phyloP scores from a whole-genome alignment of 2,888 invertebrate species.

The Miltochrista miniata region DNA sequence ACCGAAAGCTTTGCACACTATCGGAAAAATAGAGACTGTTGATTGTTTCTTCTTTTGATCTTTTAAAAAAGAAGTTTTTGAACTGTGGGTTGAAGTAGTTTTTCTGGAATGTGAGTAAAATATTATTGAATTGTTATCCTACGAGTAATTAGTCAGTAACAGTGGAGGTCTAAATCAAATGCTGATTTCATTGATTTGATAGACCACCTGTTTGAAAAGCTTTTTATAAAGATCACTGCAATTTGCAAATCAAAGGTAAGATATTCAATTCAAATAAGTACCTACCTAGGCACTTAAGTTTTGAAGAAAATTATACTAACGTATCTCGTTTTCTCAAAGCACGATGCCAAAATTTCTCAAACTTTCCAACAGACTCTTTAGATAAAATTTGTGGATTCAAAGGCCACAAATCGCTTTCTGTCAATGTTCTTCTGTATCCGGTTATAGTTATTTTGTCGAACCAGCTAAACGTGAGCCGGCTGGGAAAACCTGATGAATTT shows the following conservation, averaged over 20 bases:
- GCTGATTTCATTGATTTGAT: too few relatives aligned
- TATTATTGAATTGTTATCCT: neutral
- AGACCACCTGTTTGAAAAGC: too few relatives aligned
- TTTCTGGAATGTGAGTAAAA: neutral
- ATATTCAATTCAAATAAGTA: too few relatives aligned
- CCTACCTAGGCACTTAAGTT: too few relatives aligned
- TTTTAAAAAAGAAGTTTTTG: slow-evolving; percentile 90
- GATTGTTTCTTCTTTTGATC: neutral
- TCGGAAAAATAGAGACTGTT: neutral
- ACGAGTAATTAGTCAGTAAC: too few relatives aligned
- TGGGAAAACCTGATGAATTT: slow-evolving; percentile 90
- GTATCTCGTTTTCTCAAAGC: slow-evolving; percentile 84
- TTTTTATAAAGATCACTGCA: too few relatives aligned
- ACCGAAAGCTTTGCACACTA: slow-evolving; percentile 67
- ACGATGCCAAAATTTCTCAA: slow-evolving; percentile 91
- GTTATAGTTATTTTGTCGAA: slow-evolving; percentile 92
- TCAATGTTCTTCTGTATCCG: slow-evolving; percentile 92
- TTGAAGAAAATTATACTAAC: slow-evolving; percentile 63
- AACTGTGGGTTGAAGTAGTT: neutral
- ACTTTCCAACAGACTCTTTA: slow-evolving; percentile 89
- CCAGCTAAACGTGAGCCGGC: slow-evolving; percentile 94
- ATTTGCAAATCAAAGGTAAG: too few relatives aligned
- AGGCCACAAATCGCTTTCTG: slow-evolving; percentile 93
- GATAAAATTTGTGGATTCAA: slow-evolving; percentile 92
- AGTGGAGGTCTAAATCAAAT: too few relatives aligned